Evolutionary conservation across 2,113 vertebrate genomes (phyloP).

Genomic region (Sus scrofa): DNA sequence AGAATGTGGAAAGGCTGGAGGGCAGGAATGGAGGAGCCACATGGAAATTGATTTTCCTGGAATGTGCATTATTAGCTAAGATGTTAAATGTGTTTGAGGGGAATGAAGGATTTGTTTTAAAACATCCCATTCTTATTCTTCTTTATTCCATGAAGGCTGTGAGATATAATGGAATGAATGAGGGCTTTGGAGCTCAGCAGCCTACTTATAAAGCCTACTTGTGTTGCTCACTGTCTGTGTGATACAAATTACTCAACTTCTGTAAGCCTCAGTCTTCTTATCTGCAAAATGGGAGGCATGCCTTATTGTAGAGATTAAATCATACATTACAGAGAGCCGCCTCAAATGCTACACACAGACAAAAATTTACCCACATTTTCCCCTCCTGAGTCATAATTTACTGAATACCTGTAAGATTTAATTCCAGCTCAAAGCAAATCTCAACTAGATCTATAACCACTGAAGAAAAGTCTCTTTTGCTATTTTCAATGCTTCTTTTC

Average conservation of each 20-base stretch:
- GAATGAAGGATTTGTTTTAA: background rate
- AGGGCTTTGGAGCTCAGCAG: rapidly evolving
- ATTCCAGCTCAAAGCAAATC: background rate
- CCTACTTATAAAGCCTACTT: background rate
- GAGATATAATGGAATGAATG: background rate
- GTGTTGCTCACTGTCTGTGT: background rate
- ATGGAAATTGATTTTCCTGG: background rate
- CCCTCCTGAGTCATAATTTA: background rate
- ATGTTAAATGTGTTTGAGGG: background rate
- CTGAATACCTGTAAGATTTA: background rate
- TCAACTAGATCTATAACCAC: background rate
- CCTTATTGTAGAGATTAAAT: background rate
- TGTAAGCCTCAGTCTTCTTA: background rate
- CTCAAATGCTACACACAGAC: background rate
- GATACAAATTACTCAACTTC: background rate
- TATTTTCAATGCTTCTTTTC: background rate
- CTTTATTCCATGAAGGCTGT: background rate
- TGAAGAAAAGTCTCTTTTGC: background rate
- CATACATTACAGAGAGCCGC: background rate
- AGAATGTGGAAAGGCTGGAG: background rate
- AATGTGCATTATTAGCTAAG: background rate
- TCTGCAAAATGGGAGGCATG: background rate
- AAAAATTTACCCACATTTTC: background rate
- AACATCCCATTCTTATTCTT: background rate
- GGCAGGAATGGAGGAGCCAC: background rate